Evolutionary conservation across 1,140 invertebrate genomes (phyloP).

Genomic region (Procambarus clarkii): DNA sequence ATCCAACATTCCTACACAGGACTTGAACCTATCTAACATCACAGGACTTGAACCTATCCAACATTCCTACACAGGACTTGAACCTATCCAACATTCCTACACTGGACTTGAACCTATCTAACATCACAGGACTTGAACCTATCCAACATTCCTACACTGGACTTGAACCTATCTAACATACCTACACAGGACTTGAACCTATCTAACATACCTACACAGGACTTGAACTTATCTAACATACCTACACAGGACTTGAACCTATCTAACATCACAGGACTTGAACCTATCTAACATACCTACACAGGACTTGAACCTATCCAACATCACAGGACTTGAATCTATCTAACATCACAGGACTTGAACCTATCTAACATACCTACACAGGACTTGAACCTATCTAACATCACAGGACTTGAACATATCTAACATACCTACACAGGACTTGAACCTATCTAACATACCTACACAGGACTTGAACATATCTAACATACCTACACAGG

Average conservation of each 20-base stretch:
- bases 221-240: neutral
- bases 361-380: neutral
- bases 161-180: neutral
- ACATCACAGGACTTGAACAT: neutral
- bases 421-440: neutral
- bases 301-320: neutral
- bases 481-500: neutral
- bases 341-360: neutral
- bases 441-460: neutral
- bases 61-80: neutral
- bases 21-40: neutral
- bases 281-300: too few species aligned
- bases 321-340: too few species aligned
- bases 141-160: neutral
- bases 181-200: neutral
- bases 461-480: neutral
- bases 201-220: neutral
- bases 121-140: neutral
- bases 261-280: neutral
- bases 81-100: neutral
- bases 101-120: neutral
- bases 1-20: too few species aligned
- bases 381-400: neutral
- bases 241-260: neutral
- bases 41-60: too few species aligned